Evolutionary conservation across 2,888 invertebrate genomes (phyloP).

Genomic region (Pteria penguin): DNA sequence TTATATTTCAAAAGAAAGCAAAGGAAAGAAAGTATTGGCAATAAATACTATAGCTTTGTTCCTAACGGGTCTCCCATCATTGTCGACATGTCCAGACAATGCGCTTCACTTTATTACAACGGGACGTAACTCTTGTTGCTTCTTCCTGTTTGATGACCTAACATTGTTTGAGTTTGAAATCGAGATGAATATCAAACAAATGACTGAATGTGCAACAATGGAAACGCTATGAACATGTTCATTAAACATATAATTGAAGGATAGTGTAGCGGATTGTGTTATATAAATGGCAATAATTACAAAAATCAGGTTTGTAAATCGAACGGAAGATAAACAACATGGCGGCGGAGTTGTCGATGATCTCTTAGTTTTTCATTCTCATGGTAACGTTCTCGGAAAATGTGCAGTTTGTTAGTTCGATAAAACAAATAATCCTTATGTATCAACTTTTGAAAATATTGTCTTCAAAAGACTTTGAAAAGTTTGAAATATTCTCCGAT

Average conservation of each 20-base stretch:
- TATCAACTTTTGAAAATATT: background rate
- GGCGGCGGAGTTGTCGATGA: slow-evolving; percentile 29
- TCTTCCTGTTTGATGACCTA: slow-evolving; percentile 35
- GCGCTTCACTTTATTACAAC: too few species aligned
- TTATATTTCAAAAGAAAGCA: too few species aligned
- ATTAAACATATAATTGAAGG: background rate
- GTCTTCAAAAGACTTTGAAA: background rate
- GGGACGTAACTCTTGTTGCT: slow-evolving; percentile 21
- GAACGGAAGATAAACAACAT: slow-evolving; percentile 27
- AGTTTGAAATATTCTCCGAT: background rate
- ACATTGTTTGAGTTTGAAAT: slow-evolving; percentile 33
- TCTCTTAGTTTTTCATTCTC: slow-evolving; percentile 27
- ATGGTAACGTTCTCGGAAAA: slow-evolving; percentile 18
- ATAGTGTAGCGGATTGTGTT: too few species aligned
- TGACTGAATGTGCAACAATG: too few species aligned
- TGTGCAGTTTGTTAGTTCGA: background rate
- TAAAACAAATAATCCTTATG: background rate
- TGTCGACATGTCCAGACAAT: too few species aligned
- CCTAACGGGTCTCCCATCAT: too few species aligned
- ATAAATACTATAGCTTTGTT: too few species aligned
- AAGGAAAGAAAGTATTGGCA: too few species aligned
- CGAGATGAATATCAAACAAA: too few species aligned
- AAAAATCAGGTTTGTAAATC: background rate
- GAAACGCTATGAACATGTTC: too few species aligned
- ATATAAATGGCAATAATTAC: background rate